Conservation (phyloP, 2,888 invertebrate genomes). For the Erannis defoliaria region DNA sequence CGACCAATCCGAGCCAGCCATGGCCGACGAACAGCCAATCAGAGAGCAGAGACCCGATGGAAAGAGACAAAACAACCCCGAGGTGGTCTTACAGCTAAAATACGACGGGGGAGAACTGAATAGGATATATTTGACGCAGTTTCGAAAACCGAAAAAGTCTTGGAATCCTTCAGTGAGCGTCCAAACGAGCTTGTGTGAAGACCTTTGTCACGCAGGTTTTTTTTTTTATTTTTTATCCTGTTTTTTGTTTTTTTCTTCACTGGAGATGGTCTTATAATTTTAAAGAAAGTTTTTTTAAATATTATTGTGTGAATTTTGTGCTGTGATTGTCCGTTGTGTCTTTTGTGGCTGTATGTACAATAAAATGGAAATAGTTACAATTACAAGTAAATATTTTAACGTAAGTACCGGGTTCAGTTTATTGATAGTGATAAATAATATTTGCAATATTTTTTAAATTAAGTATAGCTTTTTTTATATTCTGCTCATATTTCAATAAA, state of each 20-base stretch:
- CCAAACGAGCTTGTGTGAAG: constrained; percentile 71
- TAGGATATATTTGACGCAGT: constrained; percentile 82
- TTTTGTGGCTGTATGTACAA: constrained; percentile 36
- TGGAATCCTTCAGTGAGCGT: constrained; percentile 71
- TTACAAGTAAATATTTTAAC: too few species aligned
- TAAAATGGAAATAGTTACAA: not conserved
- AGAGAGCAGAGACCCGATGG: constrained; percentile 45
- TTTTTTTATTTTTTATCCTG: constrained; percentile 33
- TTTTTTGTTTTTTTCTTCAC: constrained; percentile 37
- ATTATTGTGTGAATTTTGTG: not conserved
- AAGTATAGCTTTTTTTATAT: too few species aligned
- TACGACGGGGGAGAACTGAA: constrained; percentile 79
- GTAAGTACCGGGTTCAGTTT: not conserved
- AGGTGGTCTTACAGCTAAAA: constrained; percentile 79
- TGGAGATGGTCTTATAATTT: not conserved
- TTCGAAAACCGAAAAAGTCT: constrained; percentile 61
- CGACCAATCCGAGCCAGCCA: constrained; percentile 62
- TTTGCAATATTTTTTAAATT: too few species aligned
- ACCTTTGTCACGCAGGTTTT: constrained; percentile 82
- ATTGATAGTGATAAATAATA: too few species aligned
- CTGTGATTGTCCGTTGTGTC: constrained; percentile 33
- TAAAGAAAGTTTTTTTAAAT: constrained; percentile 3
- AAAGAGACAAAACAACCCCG: constrained; percentile 70
- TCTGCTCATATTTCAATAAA: too few species aligned
- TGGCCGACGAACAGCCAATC: constrained; percentile 60